Percentiles rank a stretch among this genome's conserved stretches.
These are phyloP conservation scores for Hemibagrus wyckioides DNA, from an alignment of 2,113 vertebrate genomes.

Conservation along the genomic window DNA sequence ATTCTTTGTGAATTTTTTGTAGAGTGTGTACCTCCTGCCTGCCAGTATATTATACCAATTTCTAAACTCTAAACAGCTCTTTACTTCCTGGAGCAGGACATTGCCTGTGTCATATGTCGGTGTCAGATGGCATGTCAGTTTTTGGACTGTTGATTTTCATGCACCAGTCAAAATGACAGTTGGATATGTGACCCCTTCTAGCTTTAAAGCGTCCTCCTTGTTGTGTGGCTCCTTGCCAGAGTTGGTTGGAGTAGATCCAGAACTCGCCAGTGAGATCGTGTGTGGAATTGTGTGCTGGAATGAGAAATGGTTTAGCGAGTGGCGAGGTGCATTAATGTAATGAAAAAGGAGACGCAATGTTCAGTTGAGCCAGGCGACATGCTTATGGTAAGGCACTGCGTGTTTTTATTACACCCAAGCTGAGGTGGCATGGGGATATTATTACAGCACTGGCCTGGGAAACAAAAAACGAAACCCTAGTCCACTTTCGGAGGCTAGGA, in stretches of 20 bases:
- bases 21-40: slow-evolving; percentile 30
- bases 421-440: slow-evolving; percentile 47
- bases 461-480: slow-evolving; percentile 63
- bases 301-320: slow-evolving; percentile 44
- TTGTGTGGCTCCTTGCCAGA: slow-evolving; percentile 40
- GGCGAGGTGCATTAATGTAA: slow-evolving; percentile 45
- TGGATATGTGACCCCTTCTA: slow-evolving; percentile 32
- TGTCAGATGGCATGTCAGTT: slow-evolving; percentile 53
- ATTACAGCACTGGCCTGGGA: slow-evolving; percentile 51
- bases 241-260: slow-evolving; percentile 17
- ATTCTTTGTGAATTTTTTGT: not conserved
- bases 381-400: slow-evolving; percentile 44
- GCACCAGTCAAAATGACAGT: slow-evolving; percentile 26
- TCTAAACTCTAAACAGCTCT: slow-evolving; percentile 45
- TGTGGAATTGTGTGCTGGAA: not conserved
- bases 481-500: slow-evolving; percentile 63
- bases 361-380: slow-evolving; percentile 39
- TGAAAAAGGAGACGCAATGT: slow-evolving; percentile 37
- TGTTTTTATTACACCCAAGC: slow-evolving; percentile 49
- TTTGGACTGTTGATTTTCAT: slow-evolving; percentile 43
- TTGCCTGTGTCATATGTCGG: slow-evolving; percentile 45
- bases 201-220: slow-evolving; percentile 29
- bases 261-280: slow-evolving; percentile 21
- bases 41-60: slow-evolving; percentile 45
- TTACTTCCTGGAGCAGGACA: slow-evolving; percentile 49